Evolutionary conservation across 2,888 invertebrate genomes (phyloP), one percentile per base, ranked within the genome.

Genomic region (Drosophila mulleri): DNA sequence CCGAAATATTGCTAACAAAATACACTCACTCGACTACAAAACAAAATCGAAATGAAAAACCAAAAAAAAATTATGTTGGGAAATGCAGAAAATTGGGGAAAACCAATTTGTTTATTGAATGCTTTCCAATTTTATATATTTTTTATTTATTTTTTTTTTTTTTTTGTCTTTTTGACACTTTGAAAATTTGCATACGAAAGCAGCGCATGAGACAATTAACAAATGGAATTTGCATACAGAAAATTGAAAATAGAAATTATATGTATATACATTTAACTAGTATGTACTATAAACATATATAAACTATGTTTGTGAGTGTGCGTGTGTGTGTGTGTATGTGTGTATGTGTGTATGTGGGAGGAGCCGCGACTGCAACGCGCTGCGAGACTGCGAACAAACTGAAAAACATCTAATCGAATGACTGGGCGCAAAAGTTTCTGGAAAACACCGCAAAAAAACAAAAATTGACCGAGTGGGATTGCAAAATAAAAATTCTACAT

Each of bases 351-450:
- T 29, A 37, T n/a, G 32, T 29, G 62, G 58, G 75, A 39, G 57
- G 56, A 72, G 56, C 48, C 39, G 32, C 64, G 78, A 75, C 54
- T 76, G 75, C 75, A 76, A 62, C 78, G 61, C 78, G 75, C 61
- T 59, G 59, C 61, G 75, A 42, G 64, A 72, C 71, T 76, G 76
- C 64, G 63, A 56, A 29, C 65, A 62, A 76, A 82, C 83, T 80
- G 76, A 82, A 62, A 61, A 50, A 50, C 23, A 29, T 63, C 70
- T 57, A 82, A 85, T 74, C 77, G 72, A 66, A 65, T 75, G 56
- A 67, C 48, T 47, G 42, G 23, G 58, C 65, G 74, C 62, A 73
- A 69, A 81, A 60, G 69, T 74, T 63, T 72, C 39, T 66, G 63
- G 65, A 73, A 69, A 69, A 41, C 48, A 58, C 64, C 73, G 48